Percentiles rank a stretch among this genome's conserved stretches.
phyloP scores from a whole-genome alignment of 2,113 vertebrate species.

The Felis catus region DNA sequence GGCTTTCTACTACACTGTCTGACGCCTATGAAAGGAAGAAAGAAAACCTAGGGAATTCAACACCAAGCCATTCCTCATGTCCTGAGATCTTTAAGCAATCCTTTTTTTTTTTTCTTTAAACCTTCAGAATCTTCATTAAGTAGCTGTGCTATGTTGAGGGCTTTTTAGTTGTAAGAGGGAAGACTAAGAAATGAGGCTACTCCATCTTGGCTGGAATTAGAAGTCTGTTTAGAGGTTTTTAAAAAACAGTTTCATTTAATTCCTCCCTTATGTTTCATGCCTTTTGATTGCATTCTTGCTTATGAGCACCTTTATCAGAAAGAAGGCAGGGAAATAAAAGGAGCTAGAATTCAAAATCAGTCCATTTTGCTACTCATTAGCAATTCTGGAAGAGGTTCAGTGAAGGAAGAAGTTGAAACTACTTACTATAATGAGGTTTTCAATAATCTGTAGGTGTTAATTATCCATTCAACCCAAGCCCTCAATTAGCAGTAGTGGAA shows the following conservation, averaged over 20 bases:
- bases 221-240: neutral
- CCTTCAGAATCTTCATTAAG: neutral
- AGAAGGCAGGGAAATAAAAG: neutral
- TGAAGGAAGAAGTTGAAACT: neutral
- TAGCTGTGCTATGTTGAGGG: no score
- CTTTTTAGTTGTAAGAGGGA: neutral
- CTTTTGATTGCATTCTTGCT: neutral
- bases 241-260: neutral
- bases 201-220: neutral
- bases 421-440: conserved; percentile 37
- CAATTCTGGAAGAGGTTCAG: neutral
- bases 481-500: neutral
- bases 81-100: neutral
- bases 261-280: neutral
- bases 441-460: neutral
- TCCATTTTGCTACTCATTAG: neutral
- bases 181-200: neutral
- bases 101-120: neutral
- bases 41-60: neutral
- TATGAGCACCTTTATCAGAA: neutral
- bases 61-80: neutral
- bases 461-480: neutral
- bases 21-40: neutral
- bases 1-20: neutral
- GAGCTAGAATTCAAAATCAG: neutral